These are phyloP conservation scores for Caenorhabditis elegans DNA, from an alignment of 1,140 invertebrate genomes.

Conservation along the genomic window DNA sequence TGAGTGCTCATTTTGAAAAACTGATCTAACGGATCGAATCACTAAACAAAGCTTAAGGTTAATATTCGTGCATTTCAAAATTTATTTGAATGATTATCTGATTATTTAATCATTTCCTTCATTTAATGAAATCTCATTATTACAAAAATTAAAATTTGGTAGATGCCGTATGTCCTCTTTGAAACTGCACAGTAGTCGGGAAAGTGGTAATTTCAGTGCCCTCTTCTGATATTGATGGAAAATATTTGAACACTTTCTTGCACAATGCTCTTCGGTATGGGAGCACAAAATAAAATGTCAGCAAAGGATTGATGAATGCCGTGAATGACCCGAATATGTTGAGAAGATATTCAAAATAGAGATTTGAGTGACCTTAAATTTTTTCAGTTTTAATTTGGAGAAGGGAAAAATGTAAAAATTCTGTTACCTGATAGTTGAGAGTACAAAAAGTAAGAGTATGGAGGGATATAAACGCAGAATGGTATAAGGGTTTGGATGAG, in stretches of 20 bases:
- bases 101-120: no score
- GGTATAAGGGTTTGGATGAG: background rate
- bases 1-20: no score
- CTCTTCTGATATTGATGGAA: background rate
- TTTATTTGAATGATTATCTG: no score
- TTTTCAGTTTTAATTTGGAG: background rate
- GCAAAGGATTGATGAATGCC: background rate
- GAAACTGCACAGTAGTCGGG: background rate
- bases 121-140: no score
- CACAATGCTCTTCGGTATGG: background rate
- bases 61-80: no score
- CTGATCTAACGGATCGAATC: no score
- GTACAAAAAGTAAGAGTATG: background rate
- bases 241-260: background rate
- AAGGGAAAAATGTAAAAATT: background rate
- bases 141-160: background rate
- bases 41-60: no score
- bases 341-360: background rate
- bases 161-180: background rate
- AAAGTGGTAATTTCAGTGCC: background rate
- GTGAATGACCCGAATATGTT: background rate
- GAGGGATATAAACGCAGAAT: background rate
- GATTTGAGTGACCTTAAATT: background rate
- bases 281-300: background rate
- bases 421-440: background rate